phyloP scores from a whole-genome alignment of 2,797 vertebrate genomes.

The Hoplostethus mediterraneus region DNA sequence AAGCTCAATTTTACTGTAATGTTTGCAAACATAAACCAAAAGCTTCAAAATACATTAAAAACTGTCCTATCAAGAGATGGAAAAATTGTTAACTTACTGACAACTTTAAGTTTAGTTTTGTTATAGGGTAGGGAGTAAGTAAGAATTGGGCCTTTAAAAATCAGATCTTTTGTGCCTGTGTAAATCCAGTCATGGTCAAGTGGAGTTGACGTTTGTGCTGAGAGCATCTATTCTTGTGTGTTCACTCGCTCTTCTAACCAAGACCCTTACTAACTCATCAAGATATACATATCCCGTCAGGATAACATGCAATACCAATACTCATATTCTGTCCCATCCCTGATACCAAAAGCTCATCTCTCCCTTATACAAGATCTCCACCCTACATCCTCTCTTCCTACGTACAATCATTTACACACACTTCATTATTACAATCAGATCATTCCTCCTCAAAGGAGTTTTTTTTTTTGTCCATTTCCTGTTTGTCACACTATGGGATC shows the following conservation, averaged over 20 bases:
- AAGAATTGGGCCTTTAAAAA: conserved; percentile 18
- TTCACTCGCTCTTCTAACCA: conserved; percentile 44
- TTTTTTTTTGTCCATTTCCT: conserved; percentile 29
- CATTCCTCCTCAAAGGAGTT: conserved; percentile 37
- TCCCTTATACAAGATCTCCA: conserved; percentile 44
- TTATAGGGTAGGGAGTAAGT: conserved; percentile 27
- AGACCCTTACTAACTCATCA: conserved; percentile 41
- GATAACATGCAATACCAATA: conserved; percentile 79
- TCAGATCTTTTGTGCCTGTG: conserved; percentile 52
- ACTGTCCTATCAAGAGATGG: conserved; percentile 24
- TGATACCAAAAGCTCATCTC: conserved; percentile 19
- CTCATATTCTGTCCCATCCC: conserved; percentile 24
- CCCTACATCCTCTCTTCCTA: conserved; percentile 55
- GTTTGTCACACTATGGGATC: conserved; percentile 27
- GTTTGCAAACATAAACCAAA: conserved; percentile 49
- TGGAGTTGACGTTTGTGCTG: conserved; percentile 62
- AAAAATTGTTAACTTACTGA: conserved; percentile 18
- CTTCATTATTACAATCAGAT: conserved; percentile 58
- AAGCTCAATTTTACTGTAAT: conserved; percentile 17
- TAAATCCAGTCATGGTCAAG: conserved; percentile 57
- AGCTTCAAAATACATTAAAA: conserved; percentile 62
- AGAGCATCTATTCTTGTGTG: conserved; percentile 48
- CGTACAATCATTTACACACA: conserved; percentile 71
- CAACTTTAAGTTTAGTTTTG: conserved; percentile 21
- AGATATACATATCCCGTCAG: conserved; percentile 57